phyloP scores from a whole-genome alignment of 2,888 invertebrate species.

The Drosophila villosipedis region DNA sequence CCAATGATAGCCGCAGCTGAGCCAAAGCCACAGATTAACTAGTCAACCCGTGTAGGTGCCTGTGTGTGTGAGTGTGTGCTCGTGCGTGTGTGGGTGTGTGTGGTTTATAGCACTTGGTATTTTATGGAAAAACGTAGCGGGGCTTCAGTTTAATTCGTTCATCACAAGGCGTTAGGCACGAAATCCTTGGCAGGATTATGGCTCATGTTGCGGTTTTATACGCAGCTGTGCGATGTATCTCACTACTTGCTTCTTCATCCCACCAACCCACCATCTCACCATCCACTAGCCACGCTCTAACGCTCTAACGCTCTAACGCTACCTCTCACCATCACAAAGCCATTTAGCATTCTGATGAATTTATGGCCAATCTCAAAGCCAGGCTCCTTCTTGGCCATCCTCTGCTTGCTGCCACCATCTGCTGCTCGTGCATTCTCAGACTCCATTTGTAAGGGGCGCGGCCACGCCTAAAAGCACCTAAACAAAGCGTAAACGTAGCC shows the following conservation, averaged over 20 bases:
- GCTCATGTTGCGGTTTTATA: constrained; percentile 58
- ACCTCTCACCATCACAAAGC: constrained; percentile 49
- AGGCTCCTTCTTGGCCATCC: constrained; percentile 1
- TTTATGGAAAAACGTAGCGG: constrained; percentile 56
- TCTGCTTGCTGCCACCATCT: not conserved
- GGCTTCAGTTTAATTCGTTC: constrained; percentile 54
- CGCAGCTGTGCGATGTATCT: constrained; percentile 35
- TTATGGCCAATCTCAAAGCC: constrained; percentile 57
- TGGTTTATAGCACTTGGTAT: constrained; percentile 54
- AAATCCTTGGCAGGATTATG: constrained; percentile 53
- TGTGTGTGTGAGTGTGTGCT: not conserved
- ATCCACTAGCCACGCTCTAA: not conserved
- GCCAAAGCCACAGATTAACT: constrained; percentile 66
- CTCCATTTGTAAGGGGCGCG: constrained; percentile 15
- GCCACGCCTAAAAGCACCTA: constrained; percentile 3
- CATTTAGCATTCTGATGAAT: constrained; percentile 74
- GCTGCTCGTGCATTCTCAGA: constrained; percentile 10
- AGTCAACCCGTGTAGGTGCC: constrained; percentile 30
- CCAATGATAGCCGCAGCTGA: constrained; percentile 57
- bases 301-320: not conserved
- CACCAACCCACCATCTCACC: not conserved
- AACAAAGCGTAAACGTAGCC: constrained; percentile 30
- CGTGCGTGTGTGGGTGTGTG: constrained; percentile 2
- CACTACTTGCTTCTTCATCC: constrained; percentile 6
- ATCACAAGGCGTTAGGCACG: constrained; percentile 55